phyloP scores from a whole-genome alignment of 1,140 invertebrate genomes.

The Nomia melanderi region DNA sequence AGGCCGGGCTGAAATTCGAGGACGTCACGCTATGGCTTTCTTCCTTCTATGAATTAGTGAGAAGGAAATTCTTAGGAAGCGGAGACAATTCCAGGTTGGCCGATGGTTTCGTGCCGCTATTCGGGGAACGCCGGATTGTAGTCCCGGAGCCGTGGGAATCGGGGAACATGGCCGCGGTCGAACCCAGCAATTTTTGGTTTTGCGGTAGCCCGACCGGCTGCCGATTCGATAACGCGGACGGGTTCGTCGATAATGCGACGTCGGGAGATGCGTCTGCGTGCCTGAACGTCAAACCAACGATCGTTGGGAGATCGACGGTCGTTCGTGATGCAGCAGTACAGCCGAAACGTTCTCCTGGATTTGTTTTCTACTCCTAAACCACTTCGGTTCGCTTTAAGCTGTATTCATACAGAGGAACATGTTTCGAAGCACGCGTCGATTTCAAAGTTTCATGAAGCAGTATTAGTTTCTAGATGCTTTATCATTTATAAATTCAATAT shows the following conservation, averaged over 20 bases:
- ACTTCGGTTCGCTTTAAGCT: too few species aligned
- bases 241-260: background rate
- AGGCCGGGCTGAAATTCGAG: slow-evolving; percentile 39
- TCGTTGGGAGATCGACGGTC: too few species aligned
- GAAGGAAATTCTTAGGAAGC: slow-evolving; percentile 55
- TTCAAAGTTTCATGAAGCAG: too few species aligned
- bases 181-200: slow-evolving; percentile 32
- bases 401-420: too few species aligned
- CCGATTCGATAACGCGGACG: background rate
- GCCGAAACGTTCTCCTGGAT: too few species aligned
- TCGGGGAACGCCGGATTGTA: slow-evolving; percentile 16
- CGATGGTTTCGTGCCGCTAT: slow-evolving; percentile 35
- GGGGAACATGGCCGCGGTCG: background rate
- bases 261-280: too few species aligned
- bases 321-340: background rate
- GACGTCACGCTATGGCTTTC: slow-evolving; percentile 56
- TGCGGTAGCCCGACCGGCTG: background rate
- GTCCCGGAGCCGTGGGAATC: background rate
- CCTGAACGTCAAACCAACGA: too few species aligned
- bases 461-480: too few species aligned
- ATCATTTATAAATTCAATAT: too few species aligned
- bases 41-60: slow-evolving; percentile 61
- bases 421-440: too few species aligned
- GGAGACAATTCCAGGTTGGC: slow-evolving; percentile 17
- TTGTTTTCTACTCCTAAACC: too few species aligned